Conservation (phyloP, 2,888 invertebrate species). For the Automeris io region DNA sequence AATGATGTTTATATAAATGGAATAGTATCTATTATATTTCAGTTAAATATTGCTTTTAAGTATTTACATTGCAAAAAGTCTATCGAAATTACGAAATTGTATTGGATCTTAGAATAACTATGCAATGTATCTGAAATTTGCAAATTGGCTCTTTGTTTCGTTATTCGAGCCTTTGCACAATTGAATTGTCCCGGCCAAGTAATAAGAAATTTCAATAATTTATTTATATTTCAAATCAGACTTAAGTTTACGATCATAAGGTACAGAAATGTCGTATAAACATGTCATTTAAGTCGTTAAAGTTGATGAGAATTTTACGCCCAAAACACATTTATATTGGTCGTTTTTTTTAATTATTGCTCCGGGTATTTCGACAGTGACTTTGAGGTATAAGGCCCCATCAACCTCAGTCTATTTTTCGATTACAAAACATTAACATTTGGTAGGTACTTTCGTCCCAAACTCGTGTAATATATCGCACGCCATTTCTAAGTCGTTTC, state of each 20-base stretch:
- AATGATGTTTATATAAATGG: no score
- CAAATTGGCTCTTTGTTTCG: no score
- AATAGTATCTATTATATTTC: no score
- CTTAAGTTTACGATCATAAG: constrained; percentile 35
- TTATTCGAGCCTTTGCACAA: no score
- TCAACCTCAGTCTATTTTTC: not conserved
- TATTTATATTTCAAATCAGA: constrained; percentile 29
- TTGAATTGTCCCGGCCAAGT: no score
- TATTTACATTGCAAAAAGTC: no score
- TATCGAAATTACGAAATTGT: no score
- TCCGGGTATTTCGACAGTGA: no score
- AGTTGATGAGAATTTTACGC: not conserved
- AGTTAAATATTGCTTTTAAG: no score
- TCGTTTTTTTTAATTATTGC: no score
- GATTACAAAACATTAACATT: constrained; percentile 37
- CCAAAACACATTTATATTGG: not conserved
- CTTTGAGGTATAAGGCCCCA: not conserved
- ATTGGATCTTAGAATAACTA: no score
- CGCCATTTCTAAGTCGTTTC: constrained; percentile 97
- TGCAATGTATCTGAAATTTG: no score
- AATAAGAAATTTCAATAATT: not conserved
- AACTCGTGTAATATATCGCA: constrained; percentile 96
- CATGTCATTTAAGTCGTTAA: constrained; percentile 6
- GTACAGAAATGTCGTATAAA: constrained; percentile 27
- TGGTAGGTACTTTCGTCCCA: constrained; percentile 75